Conservation (phyloP, 2,888 invertebrate species). For the Thereva nobilitata region DNA sequence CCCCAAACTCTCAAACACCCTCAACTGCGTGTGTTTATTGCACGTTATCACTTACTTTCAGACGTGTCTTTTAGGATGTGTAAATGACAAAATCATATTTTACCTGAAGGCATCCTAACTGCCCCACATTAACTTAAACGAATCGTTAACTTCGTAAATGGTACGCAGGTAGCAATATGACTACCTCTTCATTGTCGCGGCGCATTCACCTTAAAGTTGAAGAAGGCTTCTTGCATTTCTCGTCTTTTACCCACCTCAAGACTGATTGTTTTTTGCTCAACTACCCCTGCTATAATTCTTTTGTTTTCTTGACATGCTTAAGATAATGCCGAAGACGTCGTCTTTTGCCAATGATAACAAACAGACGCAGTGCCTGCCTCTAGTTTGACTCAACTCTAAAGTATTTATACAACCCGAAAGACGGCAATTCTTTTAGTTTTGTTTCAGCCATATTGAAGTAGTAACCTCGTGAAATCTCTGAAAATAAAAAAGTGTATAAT, state of each 20-base stretch:
- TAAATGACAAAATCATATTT: too few relatives aligned
- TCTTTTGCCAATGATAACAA: conserved; percentile 8
- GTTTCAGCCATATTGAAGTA: too few relatives aligned
- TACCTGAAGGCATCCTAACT: too few relatives aligned
- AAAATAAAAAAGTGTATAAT: not conserved
- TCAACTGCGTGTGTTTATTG: too few relatives aligned
- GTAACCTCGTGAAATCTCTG: not conserved
- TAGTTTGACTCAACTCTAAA: not conserved
- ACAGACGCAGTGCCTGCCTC: not conserved
- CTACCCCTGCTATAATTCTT: conserved; percentile 23
- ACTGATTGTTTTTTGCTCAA: conserved; percentile 27
- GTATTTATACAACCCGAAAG: too few relatives aligned
- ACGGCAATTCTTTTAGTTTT: too few relatives aligned
- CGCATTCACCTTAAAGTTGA: conserved; percentile 20
- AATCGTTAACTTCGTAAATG: too few relatives aligned
- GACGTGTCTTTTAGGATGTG: too few relatives aligned
- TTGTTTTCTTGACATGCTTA: conserved; percentile 6
- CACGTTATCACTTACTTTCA: too few relatives aligned
- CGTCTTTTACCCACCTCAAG: not conserved
- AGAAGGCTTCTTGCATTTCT: conserved; percentile 2
- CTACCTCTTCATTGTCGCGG: conserved; percentile 19
- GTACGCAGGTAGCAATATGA: too few relatives aligned
- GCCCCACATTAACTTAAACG: too few relatives aligned
- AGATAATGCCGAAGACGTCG: not conserved
- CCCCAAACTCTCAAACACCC: too few relatives aligned